A percentile compares a stretch with the other conserved stretches of the same genome.
Evolutionary conservation across 2,888 invertebrate genomes (phyloP).

Genomic region (Zhuqinia jingwanae): DNA sequence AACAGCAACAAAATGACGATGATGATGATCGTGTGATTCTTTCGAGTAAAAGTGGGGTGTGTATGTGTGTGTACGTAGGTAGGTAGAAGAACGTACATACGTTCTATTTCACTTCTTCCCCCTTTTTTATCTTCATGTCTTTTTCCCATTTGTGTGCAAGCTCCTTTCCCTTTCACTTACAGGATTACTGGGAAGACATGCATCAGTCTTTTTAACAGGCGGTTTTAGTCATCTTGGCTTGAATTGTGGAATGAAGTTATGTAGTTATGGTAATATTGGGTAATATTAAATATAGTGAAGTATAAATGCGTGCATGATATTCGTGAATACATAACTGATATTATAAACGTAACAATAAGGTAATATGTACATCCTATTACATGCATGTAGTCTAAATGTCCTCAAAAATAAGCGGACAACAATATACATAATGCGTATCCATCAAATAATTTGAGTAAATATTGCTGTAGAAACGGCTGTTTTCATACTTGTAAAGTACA

Average conservation of each 20-base stretch:
- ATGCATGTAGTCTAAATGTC: background rate
- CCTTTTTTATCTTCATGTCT: background rate
- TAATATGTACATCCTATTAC: too few relatives aligned
- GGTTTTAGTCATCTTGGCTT: background rate
- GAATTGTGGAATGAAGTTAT: background rate
- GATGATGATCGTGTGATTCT: slow-evolving; percentile 8
- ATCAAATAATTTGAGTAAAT: background rate
- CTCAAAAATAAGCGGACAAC: background rate
- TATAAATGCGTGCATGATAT: background rate
- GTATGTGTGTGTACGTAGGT: too few relatives aligned
- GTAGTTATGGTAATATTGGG: background rate
- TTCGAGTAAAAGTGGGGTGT: background rate
- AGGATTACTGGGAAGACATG: background rate
- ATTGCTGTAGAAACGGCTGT: background rate
- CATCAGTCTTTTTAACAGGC: background rate
- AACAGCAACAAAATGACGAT: slow-evolving; percentile 4
- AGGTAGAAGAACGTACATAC: too few relatives aligned
- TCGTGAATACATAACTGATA: background rate
- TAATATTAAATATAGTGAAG: background rate
- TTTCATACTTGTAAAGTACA: too few relatives aligned
- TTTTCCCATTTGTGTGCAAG: background rate
- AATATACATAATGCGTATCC: background rate
- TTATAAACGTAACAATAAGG: too few relatives aligned
- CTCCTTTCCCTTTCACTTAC: background rate
- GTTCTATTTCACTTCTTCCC: slow-evolving; percentile 8